Conservation (phyloP, 2,888 invertebrate species). For the Nomada hirtipes region DNA sequence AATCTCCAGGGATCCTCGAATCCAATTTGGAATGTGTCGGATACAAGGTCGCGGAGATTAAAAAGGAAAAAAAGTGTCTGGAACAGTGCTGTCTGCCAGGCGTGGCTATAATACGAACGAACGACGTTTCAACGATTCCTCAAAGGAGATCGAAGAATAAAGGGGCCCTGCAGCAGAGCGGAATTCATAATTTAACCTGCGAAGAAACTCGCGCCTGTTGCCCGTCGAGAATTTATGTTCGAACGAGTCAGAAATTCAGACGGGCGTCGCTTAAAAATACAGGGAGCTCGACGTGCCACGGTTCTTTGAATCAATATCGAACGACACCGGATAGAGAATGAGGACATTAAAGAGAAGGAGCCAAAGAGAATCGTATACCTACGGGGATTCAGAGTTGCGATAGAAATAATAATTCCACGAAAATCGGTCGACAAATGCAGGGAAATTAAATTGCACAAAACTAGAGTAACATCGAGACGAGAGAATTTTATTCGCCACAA, state of each 20-base stretch:
- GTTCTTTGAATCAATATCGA: conserved; percentile 55
- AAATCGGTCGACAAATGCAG: no score
- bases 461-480: no score
- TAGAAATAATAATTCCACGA: no score
- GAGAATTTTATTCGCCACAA: no score
- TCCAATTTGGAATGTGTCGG: conserved; percentile 40
- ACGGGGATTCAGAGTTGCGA: not conserved
- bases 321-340: not conserved
- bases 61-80: conserved; percentile 15
- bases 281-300: conserved; percentile 50
- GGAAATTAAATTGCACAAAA: no score
- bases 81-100: conserved; percentile 27
- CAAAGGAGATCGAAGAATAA: conserved; percentile 54
- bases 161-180: conserved; percentile 19
- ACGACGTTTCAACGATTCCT: conserved; percentile 50
- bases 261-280: conserved; percentile 54
- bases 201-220: conserved; percentile 49
- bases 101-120: conserved; percentile 29
- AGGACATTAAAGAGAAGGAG: not conserved
- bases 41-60: conserved; percentile 32
- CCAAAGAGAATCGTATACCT: not conserved
- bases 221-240: conserved; percentile 49
- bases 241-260: conserved; percentile 54
- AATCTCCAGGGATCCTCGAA: conserved; percentile 23
- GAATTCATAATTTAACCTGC: conserved; percentile 55